phyloP scores from a whole-genome alignment of 2,797 vertebrate species.

The Gymnodraco acuticeps region DNA sequence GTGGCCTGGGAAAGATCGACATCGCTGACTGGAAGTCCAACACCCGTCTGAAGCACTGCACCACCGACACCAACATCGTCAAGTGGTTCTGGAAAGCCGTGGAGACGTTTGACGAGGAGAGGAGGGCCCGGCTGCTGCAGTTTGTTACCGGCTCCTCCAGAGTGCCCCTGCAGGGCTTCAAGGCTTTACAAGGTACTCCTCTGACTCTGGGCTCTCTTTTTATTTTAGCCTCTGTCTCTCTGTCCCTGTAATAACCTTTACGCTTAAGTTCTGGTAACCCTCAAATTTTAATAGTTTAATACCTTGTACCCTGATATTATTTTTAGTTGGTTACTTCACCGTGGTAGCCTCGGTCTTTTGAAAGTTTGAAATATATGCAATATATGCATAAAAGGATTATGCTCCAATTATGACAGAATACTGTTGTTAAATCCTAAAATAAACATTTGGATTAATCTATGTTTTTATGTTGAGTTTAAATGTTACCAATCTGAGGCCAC shows the following conservation, averaged over 20 bases:
- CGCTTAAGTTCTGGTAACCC: no score
- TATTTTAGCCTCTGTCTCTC: no score
- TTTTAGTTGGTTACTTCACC: no score
- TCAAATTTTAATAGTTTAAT: no score
- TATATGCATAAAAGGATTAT: background rate
- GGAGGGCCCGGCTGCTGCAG: constrained; percentile 93
- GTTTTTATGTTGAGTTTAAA: background rate
- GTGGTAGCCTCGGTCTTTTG: no score
- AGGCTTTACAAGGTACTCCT: constrained; percentile 92
- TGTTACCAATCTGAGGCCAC: background rate
- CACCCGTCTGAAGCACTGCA: constrained; percentile 98
- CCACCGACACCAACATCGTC: constrained; percentile 93
- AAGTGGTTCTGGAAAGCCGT: constrained; percentile 99
- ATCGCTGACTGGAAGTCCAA: constrained; percentile 97
- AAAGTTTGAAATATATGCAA: background rate
- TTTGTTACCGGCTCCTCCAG: constrained; percentile 96
- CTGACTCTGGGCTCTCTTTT: background rate
- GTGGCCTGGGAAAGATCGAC: constrained; percentile 97
- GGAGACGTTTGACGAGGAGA: constrained; percentile 95
- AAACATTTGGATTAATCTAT: background rate
- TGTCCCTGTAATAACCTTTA: no score
- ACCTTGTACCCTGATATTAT: no score
- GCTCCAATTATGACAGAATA: background rate
- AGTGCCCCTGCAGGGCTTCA: constrained; percentile 97
- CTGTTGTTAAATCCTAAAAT: background rate